Evolutionary conservation across 1,140 invertebrate genomes (phyloP).

Genomic region (Drosophila trapezifrons): DNA sequence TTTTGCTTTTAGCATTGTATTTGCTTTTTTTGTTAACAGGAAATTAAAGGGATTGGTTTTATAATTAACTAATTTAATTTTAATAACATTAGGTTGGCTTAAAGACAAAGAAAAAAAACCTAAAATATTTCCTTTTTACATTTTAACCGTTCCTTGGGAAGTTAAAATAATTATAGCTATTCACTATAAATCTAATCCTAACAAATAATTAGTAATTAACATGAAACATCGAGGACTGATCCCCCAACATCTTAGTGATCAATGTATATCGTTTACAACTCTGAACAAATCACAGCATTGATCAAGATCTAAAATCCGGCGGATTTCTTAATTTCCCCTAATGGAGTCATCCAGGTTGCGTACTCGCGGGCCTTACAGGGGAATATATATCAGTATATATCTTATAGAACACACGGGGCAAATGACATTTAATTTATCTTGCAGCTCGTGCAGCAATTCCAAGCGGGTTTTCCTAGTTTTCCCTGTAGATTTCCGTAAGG

Average conservation of each 20-base stretch:
- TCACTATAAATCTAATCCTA: background rate
- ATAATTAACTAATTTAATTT: too few species aligned
- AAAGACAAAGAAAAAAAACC: too few species aligned
- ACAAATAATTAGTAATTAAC: background rate
- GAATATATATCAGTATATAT: conserved; percentile 29
- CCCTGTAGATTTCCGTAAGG: conserved; percentile 9
- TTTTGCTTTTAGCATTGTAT: background rate
- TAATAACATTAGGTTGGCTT: too few species aligned
- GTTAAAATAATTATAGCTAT: too few species aligned
- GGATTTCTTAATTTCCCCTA: conserved; percentile 17
- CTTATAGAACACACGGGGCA: conserved; percentile 31
- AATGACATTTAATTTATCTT: conserved; percentile 79
- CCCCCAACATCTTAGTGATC: background rate
- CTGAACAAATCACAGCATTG: conserved; percentile 1
- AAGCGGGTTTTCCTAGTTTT: conserved; percentile 37
- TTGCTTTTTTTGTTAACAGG: background rate
- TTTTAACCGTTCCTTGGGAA: too few species aligned
- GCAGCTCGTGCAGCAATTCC: conserved; percentile 23
- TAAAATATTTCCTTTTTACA: too few species aligned
- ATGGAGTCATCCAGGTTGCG: conserved; percentile 34
- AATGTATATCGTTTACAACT: background rate
- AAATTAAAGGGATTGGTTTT: too few species aligned
- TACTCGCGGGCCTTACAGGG: conserved; percentile 32
- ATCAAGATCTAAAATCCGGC: conserved; percentile 5
- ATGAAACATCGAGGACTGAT: background rate